A percentile compares a stretch with the other conserved stretches of the same genome.
phyloP scores from a whole-genome alignment of 2,797 vertebrate species.

The Galago senegalensis region DNA sequence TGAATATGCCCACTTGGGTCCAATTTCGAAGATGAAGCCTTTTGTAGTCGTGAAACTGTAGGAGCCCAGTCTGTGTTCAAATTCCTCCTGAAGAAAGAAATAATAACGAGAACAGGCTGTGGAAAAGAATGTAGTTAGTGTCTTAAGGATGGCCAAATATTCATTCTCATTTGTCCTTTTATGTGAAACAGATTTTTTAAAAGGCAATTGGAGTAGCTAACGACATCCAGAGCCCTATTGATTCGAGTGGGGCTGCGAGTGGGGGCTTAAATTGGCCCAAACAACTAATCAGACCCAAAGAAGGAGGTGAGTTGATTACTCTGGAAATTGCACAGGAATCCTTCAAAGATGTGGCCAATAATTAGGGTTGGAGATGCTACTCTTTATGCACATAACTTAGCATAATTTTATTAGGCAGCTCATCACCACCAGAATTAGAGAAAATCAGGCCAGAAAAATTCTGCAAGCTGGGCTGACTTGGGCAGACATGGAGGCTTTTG shows the following conservation, averaged over 20 bases:
- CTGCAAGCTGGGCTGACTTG: background rate
- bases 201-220: slow-evolving; percentile 87
- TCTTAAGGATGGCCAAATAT: slow-evolving; percentile 88
- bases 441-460: slow-evolving; percentile 39
- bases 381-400: slow-evolving; percentile 66
- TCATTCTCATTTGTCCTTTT: slow-evolving; percentile 90
- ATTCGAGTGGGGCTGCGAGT: slow-evolving; percentile 64
- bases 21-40: slow-evolving; percentile 52
- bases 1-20: background rate
- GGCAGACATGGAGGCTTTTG: background rate
- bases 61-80: slow-evolving; percentile 78
- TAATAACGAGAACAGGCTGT: slow-evolving; percentile 90
- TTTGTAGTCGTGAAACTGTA: slow-evolving; percentile 78
- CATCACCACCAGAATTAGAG: background rate
- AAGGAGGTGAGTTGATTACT: slow-evolving; percentile 75
- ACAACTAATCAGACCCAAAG: slow-evolving; percentile 64
- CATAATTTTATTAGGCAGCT: slow-evolving; percentile 60
- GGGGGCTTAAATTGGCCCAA: slow-evolving; percentile 26
- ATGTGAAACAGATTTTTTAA: slow-evolving; percentile 91
- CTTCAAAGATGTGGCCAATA: slow-evolving; percentile 50
- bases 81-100: slow-evolving; percentile 83
- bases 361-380: slow-evolving; percentile 71
- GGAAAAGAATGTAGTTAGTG: slow-evolving; percentile 87
- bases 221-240: slow-evolving; percentile 86
- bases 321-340: slow-evolving; percentile 14